Base-by-base conservation (phyloP, 2,113 vertebrate genomes). In the Bettongia penicillata region DNA sequence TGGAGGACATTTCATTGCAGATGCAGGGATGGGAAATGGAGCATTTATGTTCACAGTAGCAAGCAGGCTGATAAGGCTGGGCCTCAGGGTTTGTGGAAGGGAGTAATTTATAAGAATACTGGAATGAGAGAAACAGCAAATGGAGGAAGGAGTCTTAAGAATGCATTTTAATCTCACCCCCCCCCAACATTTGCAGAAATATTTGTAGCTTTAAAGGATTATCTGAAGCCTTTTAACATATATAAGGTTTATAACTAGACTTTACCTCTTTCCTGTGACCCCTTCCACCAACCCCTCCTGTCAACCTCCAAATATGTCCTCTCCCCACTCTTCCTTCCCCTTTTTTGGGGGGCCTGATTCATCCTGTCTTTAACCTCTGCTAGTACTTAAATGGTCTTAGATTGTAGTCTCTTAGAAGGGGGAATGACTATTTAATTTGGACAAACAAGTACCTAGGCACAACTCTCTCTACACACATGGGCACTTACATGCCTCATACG, bases 261-360 rank as follows among this genome's bases (percentile, higher is more conserved):
- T 95, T n/a, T 68, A 31, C 23, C n/a, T 95, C 93, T 90, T 48
- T 19, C 48, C 19, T 68, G n/a, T 43, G 53, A 53, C 10, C 68
- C 26, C 95, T 53, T 95, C 68, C 93, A 90, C 94, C 51, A 95
- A 48, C 50, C 68, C 14, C n/a, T 94, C 52, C 89, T 77, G 25
- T 91, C 47, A 57, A 84, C 19, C 43, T 84, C n/a, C 22, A 84
- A 22, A 43, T 84, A 84, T 84, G n/a, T 43, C n/a, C n/a, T 43
- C 90, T 28, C 68, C 31, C 92, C 94, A 93, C 14, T 51, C 50
- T 26, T 55, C 91, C 68, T 90, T 90, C 53, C 37, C 16, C 92
- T 7, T 53, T 94, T 90, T 28, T 95, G 47, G 47, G 90, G 90
- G 90, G 90, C 3, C 51, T 51, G 4, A 5, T 51, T n/a, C 43